phyloP scores from a whole-genome alignment of 2,797 vertebrate genomes.

The Enteromius thamalakanensis region DNA sequence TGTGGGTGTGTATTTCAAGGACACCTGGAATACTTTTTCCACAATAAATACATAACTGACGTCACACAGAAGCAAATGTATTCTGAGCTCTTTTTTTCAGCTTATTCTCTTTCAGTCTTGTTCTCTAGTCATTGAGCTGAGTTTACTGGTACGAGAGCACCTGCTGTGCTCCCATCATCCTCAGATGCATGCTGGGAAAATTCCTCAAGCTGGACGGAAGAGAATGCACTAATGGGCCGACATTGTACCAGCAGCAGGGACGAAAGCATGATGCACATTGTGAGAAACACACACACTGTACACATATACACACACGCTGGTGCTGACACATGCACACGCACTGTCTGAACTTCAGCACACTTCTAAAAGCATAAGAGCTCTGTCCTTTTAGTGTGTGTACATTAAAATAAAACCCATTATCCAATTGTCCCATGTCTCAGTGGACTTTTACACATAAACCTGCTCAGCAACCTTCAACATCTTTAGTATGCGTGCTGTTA shows the following conservation, averaged over 20 bases:
- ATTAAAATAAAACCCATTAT: conserved; percentile 36
- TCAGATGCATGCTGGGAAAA: conserved; percentile 53
- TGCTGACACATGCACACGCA: conserved; percentile 19
- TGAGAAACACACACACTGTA: background rate
- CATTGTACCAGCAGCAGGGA: conserved; percentile 19
- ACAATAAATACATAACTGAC: background rate
- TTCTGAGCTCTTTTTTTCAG: background rate
- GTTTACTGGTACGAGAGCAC: conserved; percentile 42
- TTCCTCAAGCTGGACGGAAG: conserved; percentile 14
- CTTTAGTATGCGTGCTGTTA: background rate
- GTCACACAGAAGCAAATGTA: background rate
- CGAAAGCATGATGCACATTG: conserved; percentile 8
- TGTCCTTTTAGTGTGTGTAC: conserved; percentile 39
- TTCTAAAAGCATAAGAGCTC: conserved; percentile 17
- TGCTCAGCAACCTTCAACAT: conserved; percentile 21
- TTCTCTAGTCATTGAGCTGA: conserved; percentile 12
- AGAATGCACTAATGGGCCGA: conserved; percentile 49
- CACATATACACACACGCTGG: conserved; percentile 23
- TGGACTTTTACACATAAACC: conserved; percentile 17
- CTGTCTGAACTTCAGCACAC: conserved; percentile 26
- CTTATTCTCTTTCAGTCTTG: background rate
- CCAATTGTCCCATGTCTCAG: conserved; percentile 16
- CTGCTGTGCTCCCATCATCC: conserved; percentile 48
- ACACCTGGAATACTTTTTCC: background rate
- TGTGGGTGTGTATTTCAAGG: background rate